Evolutionary conservation across 1,140 invertebrate species (phyloP).

Genomic region (Apis cerana): DNA sequence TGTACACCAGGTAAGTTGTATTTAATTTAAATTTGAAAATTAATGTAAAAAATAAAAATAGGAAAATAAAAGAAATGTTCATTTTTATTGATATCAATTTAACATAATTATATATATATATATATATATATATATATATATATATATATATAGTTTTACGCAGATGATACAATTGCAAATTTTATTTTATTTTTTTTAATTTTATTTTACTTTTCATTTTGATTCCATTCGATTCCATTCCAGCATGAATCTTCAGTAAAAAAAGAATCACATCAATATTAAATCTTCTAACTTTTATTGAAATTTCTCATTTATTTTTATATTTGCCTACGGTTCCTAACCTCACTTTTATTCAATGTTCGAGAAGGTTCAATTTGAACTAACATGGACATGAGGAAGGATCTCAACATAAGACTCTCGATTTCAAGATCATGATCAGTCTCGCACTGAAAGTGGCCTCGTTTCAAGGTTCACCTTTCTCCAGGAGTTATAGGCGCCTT

Average conservation of each 20-base stretch:
- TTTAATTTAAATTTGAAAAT: not conserved
- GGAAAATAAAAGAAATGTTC: no score
- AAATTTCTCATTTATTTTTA: constrained; percentile 19
- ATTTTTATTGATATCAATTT: no score
- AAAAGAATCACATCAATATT: no score
- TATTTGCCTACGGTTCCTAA: not conserved
- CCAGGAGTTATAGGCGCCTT: constrained; percentile 55
- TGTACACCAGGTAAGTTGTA: constrained; percentile 88
- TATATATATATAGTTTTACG: no score
- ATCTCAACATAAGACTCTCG: constrained; percentile 60
- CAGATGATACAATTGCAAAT: no score
- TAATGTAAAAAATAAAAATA: no score
- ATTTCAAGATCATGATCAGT: constrained; percentile 81
- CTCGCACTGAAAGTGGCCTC: constrained; percentile 78
- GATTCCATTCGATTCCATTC: not conserved
- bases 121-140: no score
- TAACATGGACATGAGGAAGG: constrained; percentile 4
- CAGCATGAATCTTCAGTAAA: not conserved
- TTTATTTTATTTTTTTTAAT: no score
- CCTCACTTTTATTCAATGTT: constrained; percentile 9
- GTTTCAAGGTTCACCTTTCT: constrained; percentile 76
- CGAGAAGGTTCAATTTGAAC: constrained; percentile 13
- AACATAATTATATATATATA: no score
- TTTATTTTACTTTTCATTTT: no score
- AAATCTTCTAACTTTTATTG: not conserved